phyloP scores from a whole-genome alignment of 2,113 vertebrate species.

The Rana temporaria region DNA sequence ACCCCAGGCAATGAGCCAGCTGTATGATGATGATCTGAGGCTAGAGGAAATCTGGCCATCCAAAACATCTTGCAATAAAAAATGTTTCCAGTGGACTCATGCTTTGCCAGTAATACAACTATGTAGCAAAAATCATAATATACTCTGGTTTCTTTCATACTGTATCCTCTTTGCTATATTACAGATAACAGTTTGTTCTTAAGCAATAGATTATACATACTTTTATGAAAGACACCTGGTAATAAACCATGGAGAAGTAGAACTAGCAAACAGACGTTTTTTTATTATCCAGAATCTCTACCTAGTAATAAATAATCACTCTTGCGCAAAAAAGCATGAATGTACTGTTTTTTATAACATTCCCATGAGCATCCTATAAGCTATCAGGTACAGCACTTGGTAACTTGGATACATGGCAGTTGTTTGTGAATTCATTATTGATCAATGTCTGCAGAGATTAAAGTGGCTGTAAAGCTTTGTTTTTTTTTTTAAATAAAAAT shows the following conservation, averaged over 20 bases:
- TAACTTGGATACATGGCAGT: no score
- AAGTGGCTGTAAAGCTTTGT: no score
- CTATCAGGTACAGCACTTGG: no score
- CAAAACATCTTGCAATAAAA: constrained; percentile 25
- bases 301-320: neutral
- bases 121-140: constrained; percentile 18
- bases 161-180: constrained; percentile 28
- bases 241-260: no score
- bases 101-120: constrained; percentile 44
- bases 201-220: no score
- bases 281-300: neutral
- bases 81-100: constrained; percentile 26
- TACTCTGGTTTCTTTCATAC: constrained; percentile 13
- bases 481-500: no score
- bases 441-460: no score
- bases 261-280: neutral
- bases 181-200: neutral
- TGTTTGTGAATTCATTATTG: no score
- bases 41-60: constrained; percentile 37
- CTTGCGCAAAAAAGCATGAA: neutral
- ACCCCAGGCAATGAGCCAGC: constrained; percentile 1
- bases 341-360: neutral
- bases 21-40: neutral
- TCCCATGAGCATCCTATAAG: neutral
- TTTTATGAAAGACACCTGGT: no score